Evolutionary conservation across 2,113 vertebrate genomes (phyloP).

Genomic region (Odobenus rosmarus): DNA sequence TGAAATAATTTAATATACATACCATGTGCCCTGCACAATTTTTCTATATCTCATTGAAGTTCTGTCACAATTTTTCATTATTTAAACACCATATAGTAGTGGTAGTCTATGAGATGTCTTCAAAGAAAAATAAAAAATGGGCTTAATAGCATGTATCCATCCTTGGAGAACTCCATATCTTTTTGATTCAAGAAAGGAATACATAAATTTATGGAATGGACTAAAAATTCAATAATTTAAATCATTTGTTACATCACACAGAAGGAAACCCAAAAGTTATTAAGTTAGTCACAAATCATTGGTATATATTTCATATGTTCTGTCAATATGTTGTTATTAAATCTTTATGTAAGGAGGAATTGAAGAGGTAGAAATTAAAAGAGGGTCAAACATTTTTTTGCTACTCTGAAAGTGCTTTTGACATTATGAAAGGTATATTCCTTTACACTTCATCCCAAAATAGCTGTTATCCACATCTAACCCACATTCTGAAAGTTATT

Average conservation of each 20-base stretch:
- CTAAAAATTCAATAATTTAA: not conserved
- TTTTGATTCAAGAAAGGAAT: slow-evolving; percentile 8
- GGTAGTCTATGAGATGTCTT: not conserved
- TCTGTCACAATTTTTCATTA: slow-evolving; percentile 55
- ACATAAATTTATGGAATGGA: not conserved
- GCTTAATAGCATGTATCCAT: not conserved
- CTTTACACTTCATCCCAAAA: slow-evolving; percentile 34
- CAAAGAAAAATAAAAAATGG: slow-evolving; percentile 31
- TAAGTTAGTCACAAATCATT: not conserved
- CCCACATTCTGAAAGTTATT: not conserved
- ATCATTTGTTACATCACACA: not conserved
- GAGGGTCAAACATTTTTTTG: not conserved
- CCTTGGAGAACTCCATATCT: not conserved
- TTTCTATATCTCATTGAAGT: slow-evolving; percentile 53
- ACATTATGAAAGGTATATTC: slow-evolving; percentile 11
- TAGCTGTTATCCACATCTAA: not conserved
- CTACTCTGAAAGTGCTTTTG: not conserved
- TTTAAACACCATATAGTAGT: slow-evolving; percentile 29
- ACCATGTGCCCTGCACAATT: not conserved
- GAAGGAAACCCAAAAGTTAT: not conserved
- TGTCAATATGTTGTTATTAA: slow-evolving; percentile 24
- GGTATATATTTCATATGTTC: not conserved
- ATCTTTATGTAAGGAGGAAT: not conserved
- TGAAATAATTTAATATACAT: slow-evolving; percentile 51
- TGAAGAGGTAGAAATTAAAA: not conserved